Base-by-base conservation (phyloP, 2,797 vertebrate genomes). In the Esox lucius region DNA sequence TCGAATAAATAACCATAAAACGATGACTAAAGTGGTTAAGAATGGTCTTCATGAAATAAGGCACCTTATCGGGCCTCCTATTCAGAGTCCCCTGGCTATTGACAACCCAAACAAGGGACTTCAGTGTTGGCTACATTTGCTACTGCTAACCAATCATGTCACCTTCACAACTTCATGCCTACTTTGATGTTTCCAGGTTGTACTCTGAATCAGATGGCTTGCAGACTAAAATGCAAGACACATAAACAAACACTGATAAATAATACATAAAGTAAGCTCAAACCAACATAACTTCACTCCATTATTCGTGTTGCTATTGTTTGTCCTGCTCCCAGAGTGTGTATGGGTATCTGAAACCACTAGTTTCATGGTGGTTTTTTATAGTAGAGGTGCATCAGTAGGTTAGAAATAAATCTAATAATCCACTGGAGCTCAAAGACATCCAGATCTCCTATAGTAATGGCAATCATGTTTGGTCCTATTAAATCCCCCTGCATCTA, bases 401-500 rank as follows among this genome's bases (percentile, higher is more conserved):
- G n/a, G n/a, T 62, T 62, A 62, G 22, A 13, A 24, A 28, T 13
- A 16, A 12, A 62, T 28, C 59, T 28, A 62, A 24, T 35, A 59
- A 31, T 53, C n/a, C 5, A 79, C 59, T 71, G 83, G 78, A 61
- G 79, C 76, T 78, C 48, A 68, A 33, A 42, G 68, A 81, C 71
- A 19, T 9, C 24, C 70, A 78, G 68, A 83, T 74, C 75, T 80
- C 35, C 69, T 68, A 59, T 53, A 61, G 51, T 73, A 68, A 16
- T 5, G 61, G n/a, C 26, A 68, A 56, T 74, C 69, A 16, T 6
- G 49, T 81, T 69, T 86, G 74, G 31, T 68, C 89, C 78, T 71
- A 88, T 88, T 86, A 85, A 71, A 81, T 93, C 90, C 64, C 65
- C 68, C 73, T 75, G 42, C 42, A 91, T 92, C 84, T 84, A 86